Evolutionary conservation across 53 echinoderm and acorn worm species (phyloP).

Genomic region (Patiria pectinifera): DNA sequence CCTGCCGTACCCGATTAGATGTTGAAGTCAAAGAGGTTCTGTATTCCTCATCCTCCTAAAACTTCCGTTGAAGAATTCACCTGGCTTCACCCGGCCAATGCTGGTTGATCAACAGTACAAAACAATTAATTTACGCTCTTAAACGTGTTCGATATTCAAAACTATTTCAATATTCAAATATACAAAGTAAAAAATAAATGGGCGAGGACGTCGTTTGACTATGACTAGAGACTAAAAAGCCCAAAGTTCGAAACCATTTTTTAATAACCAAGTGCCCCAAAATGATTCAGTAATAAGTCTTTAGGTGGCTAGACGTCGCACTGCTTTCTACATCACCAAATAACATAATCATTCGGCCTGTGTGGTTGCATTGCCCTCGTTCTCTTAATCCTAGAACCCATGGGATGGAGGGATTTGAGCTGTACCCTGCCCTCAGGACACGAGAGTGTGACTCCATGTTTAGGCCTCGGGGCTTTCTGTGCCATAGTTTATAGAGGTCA

Average conservation of each 20-base stretch:
- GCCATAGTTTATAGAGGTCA: conserved; percentile 5
- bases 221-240: too few species aligned
- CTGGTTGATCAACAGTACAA: too few species aligned
- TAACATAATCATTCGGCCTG: background rate
- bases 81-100: background rate
- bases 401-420: conserved; percentile 42
- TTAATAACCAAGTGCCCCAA: too few species aligned
- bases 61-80: background rate
- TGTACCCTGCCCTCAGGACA: conserved; percentile 25
- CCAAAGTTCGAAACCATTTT: too few species aligned
- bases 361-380: background rate
- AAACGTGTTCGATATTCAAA: too few species aligned
- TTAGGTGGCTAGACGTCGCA: too few species aligned
- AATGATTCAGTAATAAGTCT: too few species aligned
- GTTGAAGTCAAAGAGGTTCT: background rate
- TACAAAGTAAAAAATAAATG: too few species aligned
- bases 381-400: conserved; percentile 18
- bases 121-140: too few species aligned
- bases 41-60: background rate
- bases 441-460: conserved; percentile 37
- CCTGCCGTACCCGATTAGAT: conserved; percentile 29
- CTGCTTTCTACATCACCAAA: background rate
- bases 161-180: too few species aligned
- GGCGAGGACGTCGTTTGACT: too few species aligned
- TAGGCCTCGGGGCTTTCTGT: conserved; percentile 45